phyloP scores from a whole-genome alignment of 2,797 vertebrate genomes.

The Mormyrops boulengeri region DNA sequence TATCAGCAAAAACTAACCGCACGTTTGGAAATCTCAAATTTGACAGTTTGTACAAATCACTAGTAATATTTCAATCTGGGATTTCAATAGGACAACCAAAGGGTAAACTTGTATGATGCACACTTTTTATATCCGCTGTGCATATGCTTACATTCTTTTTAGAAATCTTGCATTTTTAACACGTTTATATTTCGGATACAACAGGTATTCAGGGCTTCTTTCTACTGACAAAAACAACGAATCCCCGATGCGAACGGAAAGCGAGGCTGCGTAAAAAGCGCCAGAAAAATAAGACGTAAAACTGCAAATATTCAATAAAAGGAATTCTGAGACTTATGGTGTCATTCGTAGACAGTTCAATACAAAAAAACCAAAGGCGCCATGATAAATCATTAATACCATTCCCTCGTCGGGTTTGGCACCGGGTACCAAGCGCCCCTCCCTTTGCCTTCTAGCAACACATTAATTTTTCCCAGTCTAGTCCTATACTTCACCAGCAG shows the following conservation, averaged over 20 bases:
- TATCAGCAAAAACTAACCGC: background rate
- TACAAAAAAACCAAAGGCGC: background rate
- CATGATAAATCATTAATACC: background rate
- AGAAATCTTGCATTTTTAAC: background rate
- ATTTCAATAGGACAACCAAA: background rate
- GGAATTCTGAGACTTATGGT: background rate
- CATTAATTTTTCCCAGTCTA: background rate
- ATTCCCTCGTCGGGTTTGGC: background rate
- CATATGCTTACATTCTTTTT: background rate
- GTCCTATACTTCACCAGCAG: conserved; percentile 5
- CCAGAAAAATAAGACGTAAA: background rate
- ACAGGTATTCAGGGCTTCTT: background rate
- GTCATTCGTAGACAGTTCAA: background rate
- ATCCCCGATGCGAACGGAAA: background rate
- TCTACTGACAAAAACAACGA: background rate
- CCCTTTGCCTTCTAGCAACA: background rate
- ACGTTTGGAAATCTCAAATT: background rate
- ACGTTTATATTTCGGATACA: background rate
- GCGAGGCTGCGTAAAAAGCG: background rate
- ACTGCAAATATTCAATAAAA: background rate
- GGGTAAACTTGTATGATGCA: background rate
- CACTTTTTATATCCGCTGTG: background rate
- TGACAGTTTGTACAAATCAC: background rate
- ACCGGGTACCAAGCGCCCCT: background rate
- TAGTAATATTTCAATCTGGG: background rate